phyloP scores from a whole-genome alignment of 2,113 vertebrate species.

The Sphaerodactylus townsendi region DNA sequence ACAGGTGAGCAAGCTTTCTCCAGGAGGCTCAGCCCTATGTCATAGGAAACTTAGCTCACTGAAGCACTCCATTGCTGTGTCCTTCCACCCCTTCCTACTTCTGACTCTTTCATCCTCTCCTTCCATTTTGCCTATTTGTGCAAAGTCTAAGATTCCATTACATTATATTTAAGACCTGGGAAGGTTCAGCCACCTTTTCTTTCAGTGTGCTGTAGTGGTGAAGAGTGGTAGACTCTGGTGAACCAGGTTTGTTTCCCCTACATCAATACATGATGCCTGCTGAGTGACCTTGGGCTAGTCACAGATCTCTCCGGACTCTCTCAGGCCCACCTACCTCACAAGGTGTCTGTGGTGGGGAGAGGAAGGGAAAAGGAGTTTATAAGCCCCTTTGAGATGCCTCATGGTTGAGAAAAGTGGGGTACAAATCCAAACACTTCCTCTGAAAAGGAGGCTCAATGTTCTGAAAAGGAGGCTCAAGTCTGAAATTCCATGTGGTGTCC shows the following conservation, averaged over 20 bases:
- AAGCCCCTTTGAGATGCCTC: too few relatives aligned
- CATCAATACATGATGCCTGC: too few relatives aligned
- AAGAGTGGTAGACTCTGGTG: too few relatives aligned
- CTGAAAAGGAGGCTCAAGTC: not conserved
- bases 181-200: not conserved
- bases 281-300: too few relatives aligned
- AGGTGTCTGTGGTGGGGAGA: too few relatives aligned
- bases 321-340: too few relatives aligned
- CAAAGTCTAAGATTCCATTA: not conserved
- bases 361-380: too few relatives aligned
- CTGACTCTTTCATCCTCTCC: not conserved
- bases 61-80: not conserved
- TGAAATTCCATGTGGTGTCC: fast-evolving
- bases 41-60: not conserved
- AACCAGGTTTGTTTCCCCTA: too few relatives aligned
- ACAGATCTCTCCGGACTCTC: too few relatives aligned
- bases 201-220: too few relatives aligned
- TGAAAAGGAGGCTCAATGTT: not conserved
- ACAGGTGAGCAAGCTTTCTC: not conserved
- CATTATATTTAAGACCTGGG: not conserved
- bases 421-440: too few relatives aligned
- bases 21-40: not conserved
- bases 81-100: not conserved
- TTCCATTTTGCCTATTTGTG: not conserved
- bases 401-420: too few relatives aligned